A percentile compares a stretch with the other conserved stretches of the same genome.
Conservation (phyloP, 2,888 invertebrate genomes). For the Coleophora deauratella region DNA sequence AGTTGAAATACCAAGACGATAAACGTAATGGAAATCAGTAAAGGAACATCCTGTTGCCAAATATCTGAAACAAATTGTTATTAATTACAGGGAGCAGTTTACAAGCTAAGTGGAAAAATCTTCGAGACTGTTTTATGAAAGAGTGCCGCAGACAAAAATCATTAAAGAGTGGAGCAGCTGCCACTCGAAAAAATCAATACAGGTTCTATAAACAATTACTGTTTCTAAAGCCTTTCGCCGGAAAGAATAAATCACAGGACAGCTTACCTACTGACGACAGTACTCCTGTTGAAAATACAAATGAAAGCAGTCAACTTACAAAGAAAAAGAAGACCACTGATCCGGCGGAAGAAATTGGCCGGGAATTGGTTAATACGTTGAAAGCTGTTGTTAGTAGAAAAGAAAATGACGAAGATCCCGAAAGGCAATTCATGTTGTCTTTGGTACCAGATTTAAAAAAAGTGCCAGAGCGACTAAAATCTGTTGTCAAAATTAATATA, state of each 20-base stretch:
- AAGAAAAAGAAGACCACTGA: slow-evolving; percentile 8
- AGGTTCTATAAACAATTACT: slow-evolving; percentile 10
- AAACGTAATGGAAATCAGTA: slow-evolving; percentile 9
- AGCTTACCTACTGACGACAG: slow-evolving; percentile 10
- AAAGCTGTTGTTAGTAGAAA: slow-evolving; percentile 9
- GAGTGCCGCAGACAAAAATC: slow-evolving; percentile 8
- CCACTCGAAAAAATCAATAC: slow-evolving; percentile 3
- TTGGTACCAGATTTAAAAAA: slow-evolving; percentile 11
- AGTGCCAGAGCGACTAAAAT: slow-evolving; percentile 10
- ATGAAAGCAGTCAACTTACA: slow-evolving; percentile 6
- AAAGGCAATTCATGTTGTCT: slow-evolving; percentile 11
- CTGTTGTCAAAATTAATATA: slow-evolving; percentile 11
- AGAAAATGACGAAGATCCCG: slow-evolving; percentile 10
- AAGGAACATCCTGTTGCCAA: slow-evolving; percentile 5
- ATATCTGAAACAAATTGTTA: slow-evolving; percentile 8
- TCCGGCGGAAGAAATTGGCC: slow-evolving; percentile 10
- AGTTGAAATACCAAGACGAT: slow-evolving; percentile 7
- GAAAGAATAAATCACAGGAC: slow-evolving; percentile 10
- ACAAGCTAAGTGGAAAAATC: slow-evolving; percentile 9
- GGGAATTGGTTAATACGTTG: slow-evolving; percentile 9
- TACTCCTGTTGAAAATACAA: slow-evolving; percentile 7
- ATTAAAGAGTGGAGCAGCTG: slow-evolving; percentile 1
- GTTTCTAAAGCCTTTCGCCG: slow-evolving; percentile 10
- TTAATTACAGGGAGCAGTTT: slow-evolving; percentile 5
- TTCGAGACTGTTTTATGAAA: slow-evolving; percentile 11